Evolutionary conservation across 2,888 invertebrate genomes (phyloP).

Genomic region (Apamea anceps): DNA sequence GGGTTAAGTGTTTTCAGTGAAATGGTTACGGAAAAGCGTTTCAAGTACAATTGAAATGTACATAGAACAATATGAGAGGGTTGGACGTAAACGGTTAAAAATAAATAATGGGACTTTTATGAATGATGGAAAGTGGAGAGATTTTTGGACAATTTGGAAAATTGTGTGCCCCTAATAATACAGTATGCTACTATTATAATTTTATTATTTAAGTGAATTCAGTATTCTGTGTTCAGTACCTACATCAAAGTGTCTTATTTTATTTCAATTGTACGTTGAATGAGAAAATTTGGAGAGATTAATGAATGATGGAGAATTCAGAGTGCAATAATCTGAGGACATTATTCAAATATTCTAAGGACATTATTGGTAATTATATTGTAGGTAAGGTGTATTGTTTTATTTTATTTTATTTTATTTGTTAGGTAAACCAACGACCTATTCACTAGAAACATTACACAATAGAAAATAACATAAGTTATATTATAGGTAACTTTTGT

Average conservation of each 20-base stretch:
- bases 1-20: constrained; percentile 16
- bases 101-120: constrained; percentile 36
- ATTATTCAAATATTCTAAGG: too few species aligned
- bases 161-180: neutral
- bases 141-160: neutral
- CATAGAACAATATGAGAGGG: neutral
- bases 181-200: neutral
- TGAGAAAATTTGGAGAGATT: neutral
- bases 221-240: too few species aligned
- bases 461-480: too few species aligned
- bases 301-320: neutral
- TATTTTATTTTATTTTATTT: too few species aligned
- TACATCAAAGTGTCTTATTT: neutral
- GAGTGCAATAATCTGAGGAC: neutral
- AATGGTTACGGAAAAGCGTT: neutral
- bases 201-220: neutral
- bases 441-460: too few species aligned
- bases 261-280: neutral
- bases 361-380: too few species aligned
- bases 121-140: constrained; percentile 4
- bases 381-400: too few species aligned
- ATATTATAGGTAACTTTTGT: neutral
- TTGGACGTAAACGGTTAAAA: constrained; percentile 43
- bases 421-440: too few species aligned
- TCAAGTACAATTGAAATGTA: constrained; percentile 15